Evolutionary conservation across 2,888 invertebrate genomes (phyloP).

Genomic region (Leptura quadrifasciata): DNA sequence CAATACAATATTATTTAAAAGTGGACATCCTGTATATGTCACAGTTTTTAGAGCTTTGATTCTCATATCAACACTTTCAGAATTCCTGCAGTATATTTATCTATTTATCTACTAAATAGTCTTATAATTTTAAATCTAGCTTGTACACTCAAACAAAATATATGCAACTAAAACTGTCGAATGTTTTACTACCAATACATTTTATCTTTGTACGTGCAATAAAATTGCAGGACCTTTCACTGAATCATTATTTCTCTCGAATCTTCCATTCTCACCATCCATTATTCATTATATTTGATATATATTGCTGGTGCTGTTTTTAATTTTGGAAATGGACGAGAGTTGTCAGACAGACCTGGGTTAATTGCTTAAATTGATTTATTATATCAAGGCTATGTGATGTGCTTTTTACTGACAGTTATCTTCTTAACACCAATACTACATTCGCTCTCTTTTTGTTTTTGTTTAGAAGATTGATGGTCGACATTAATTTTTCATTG

Average conservation of each 20-base stretch:
- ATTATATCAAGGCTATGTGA: conserved; percentile 10
- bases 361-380: conserved; percentile 42
- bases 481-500: not conserved
- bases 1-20: too few species aligned
- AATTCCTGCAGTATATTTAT: too few species aligned
- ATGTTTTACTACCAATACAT: too few species aligned
- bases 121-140: too few species aligned
- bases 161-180: too few species aligned
- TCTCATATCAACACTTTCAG: too few species aligned
- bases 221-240: not conserved
- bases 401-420: conserved; percentile 30
- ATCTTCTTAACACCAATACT: conserved; percentile 18
- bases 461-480: conserved; percentile 4
- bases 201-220: conserved; percentile 1
- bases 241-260: conserved; percentile 30
- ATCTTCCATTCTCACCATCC: conserved; percentile 26
- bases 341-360: conserved; percentile 25
- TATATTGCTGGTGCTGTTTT: conserved; percentile 40
- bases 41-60: too few species aligned
- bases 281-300: conserved; percentile 41
- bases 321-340: conserved; percentile 36
- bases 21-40: too few species aligned
- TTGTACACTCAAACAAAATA: too few species aligned
- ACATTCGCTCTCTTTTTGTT: not conserved
- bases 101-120: too few species aligned